phyloP scores from a whole-genome alignment of 2,797 vertebrate genomes.

The Rhodeus uyekii region DNA sequence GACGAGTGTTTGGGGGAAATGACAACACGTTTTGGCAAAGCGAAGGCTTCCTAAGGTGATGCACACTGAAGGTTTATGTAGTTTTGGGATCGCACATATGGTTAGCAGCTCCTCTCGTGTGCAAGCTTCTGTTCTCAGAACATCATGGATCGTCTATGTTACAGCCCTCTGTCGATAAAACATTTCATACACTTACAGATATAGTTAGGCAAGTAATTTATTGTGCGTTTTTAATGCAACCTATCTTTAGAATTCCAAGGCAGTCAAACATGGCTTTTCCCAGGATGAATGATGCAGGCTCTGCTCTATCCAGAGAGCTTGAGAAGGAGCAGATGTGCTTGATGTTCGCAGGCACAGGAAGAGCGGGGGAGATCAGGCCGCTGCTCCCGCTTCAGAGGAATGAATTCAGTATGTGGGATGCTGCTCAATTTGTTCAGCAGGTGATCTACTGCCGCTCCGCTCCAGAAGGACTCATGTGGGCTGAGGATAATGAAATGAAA shows the following conservation, averaged over 20 bases:
- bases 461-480: constrained; percentile 46
- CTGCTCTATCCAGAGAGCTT: constrained; percentile 65
- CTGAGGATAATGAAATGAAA: constrained; percentile 54
- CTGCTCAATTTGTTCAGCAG: constrained; percentile 64
- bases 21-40: background rate
- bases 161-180: constrained; percentile 68
- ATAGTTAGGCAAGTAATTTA: constrained; percentile 69
- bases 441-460: constrained; percentile 58
- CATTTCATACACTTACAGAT: constrained; percentile 65
- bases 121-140: constrained; percentile 62
- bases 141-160: constrained; percentile 52
- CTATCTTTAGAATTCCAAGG: constrained; percentile 58
- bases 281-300: constrained; percentile 68
- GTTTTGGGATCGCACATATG: constrained; percentile 61
- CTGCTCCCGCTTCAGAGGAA: constrained; percentile 61
- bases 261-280: constrained; percentile 46
- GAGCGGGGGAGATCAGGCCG: constrained; percentile 63
- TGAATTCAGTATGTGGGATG: constrained; percentile 67
- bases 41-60: background rate
- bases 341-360: constrained; percentile 41
- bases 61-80: background rate
- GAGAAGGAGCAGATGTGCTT: constrained; percentile 77
- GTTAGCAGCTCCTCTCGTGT: constrained; percentile 56
- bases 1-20: constrained; percentile 24
- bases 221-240: constrained; percentile 66